phyloP scores from a whole-genome alignment of 2,888 invertebrate genomes.

The Drosophila kambysellisi region DNA sequence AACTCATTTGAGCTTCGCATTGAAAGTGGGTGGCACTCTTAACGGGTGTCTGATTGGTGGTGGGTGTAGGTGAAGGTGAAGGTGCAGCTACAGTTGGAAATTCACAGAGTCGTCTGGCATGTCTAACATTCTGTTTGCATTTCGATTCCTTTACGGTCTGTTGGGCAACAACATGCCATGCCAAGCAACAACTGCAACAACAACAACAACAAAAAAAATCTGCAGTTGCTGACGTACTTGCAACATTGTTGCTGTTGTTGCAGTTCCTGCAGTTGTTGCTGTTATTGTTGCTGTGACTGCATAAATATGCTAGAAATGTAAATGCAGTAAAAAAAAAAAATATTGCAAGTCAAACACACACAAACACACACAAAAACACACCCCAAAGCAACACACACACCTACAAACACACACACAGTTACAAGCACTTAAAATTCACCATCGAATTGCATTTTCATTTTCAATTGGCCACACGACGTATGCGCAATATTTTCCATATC shows the following conservation, averaged over 20 bases:
- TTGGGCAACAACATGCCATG: slow-evolving; percentile 53
- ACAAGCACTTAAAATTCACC: slow-evolving; percentile 43
- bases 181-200: slow-evolving; percentile 22
- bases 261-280: slow-evolving; percentile 7
- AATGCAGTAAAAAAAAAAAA: slow-evolving; percentile 64
- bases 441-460: slow-evolving; percentile 50
- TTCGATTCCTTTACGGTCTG: slow-evolving; percentile 73
- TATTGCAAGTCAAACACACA: slow-evolving; percentile 37
- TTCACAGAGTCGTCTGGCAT: slow-evolving; percentile 58
- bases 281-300: slow-evolving; percentile 45
- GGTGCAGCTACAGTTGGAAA: slow-evolving; percentile 50
- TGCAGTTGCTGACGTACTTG: slow-evolving; percentile 54
- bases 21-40: neutral
- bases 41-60: neutral
- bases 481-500: slow-evolving; percentile 55
- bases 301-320: slow-evolving; percentile 73
- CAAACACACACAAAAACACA: slow-evolving; percentile 5
- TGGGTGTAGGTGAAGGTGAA: slow-evolving; percentile 21
- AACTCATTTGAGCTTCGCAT: slow-evolving; percentile 34
- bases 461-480: slow-evolving; percentile 50
- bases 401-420: neutral
- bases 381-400: neutral
- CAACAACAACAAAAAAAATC: slow-evolving; percentile 17
- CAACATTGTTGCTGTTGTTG: slow-evolving; percentile 44
- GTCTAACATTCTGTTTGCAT: slow-evolving; percentile 70